Evolutionary conservation across 2,888 invertebrate species (phyloP).

Genomic region (Amaurobius ferox): DNA sequence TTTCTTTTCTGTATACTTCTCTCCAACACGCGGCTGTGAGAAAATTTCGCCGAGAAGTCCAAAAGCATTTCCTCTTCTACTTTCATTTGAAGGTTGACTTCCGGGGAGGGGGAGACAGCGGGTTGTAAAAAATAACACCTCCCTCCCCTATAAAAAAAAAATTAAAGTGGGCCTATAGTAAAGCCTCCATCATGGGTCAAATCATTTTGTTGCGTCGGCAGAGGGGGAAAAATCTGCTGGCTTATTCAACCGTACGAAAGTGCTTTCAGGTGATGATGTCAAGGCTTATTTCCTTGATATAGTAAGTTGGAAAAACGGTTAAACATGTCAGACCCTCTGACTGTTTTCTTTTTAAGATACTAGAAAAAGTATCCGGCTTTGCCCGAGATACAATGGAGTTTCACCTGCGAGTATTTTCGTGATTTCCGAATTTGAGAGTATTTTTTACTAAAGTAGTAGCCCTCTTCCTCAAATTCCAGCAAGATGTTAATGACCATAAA

Average conservation of each 20-base stretch:
- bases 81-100: neutral
- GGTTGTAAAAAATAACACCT: too few relatives aligned
- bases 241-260: neutral
- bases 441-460: too few relatives aligned
- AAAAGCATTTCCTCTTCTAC: slow-evolving; percentile 8
- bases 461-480: too few relatives aligned
- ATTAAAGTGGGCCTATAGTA: neutral
- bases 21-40: too few relatives aligned
- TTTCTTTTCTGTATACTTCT: too few relatives aligned
- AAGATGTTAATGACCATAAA: too few relatives aligned
- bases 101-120: too few relatives aligned
- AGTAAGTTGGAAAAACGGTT: neutral
- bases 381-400: too few relatives aligned
- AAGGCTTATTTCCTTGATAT: neutral
- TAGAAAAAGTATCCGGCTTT: too few relatives aligned
- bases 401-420: too few relatives aligned
- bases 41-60: neutral
- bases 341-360: neutral
- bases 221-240: neutral
- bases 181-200: neutral
- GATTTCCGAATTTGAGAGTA: too few relatives aligned
- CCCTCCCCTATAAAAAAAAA: too few relatives aligned
- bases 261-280: neutral
- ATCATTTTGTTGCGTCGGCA: neutral
- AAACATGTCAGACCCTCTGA: neutral